phyloP scores from a whole-genome alignment of 2,888 invertebrate genomes.

The Diachrysia chrysitis region DNA sequence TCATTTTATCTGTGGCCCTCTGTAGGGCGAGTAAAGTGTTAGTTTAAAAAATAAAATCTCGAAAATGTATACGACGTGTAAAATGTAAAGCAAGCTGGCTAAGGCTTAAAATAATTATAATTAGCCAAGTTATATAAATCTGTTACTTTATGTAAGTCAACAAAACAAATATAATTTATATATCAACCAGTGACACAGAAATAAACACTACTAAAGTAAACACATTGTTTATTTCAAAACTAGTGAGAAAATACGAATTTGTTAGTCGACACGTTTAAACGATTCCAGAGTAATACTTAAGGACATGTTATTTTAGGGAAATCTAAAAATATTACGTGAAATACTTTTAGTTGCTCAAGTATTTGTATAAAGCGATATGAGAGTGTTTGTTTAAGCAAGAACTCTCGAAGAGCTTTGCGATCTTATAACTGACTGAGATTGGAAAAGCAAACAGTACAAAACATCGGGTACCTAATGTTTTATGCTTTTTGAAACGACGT shows the following conservation, averaged over 20 bases:
- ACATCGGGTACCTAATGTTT: conserved; percentile 26
- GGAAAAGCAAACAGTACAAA: conserved; percentile 29
- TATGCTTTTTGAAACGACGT: conserved; percentile 33
- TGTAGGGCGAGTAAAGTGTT: too few relatives aligned
- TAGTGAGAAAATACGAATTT: conserved; percentile 57
- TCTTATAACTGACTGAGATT: conserved; percentile 27
- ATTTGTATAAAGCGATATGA: conserved; percentile 5
- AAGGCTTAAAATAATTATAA: too few relatives aligned
- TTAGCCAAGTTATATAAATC: not conserved
- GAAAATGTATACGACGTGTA: too few relatives aligned
- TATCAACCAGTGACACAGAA: conserved; percentile 68
- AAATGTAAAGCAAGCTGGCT: too few relatives aligned
- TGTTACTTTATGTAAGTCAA: conserved; percentile 22
- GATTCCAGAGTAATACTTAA: conserved; percentile 23
- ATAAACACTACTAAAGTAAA: conserved; percentile 65
- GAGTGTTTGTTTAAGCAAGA: conserved; percentile 29
- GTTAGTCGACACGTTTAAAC: conserved; percentile 54
- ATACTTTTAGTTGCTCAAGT: conserved; percentile 16
- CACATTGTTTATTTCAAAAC: conserved; percentile 53
- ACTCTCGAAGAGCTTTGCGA: conserved; percentile 15
- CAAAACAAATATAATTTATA: conserved; percentile 54
- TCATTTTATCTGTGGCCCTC: too few relatives aligned
- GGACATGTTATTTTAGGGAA: conserved; percentile 39
- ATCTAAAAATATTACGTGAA: conserved; percentile 23
- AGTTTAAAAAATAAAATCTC: too few relatives aligned